Conservation (phyloP, 1,140 invertebrate species). For the Stegodyphus dumicola region DNA sequence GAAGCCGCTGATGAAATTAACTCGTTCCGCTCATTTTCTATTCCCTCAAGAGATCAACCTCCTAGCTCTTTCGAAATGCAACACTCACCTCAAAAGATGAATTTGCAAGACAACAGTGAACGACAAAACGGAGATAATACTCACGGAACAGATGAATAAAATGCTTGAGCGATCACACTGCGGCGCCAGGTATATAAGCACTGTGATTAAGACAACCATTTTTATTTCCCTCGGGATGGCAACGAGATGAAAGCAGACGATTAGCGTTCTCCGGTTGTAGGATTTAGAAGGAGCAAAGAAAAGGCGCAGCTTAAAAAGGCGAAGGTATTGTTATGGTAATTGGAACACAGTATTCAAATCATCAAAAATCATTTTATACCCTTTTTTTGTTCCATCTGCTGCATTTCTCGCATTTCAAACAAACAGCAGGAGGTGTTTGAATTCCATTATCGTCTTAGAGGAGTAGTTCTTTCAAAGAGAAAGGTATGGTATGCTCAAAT, state of each 20-base stretch:
- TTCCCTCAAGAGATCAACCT: not conserved
- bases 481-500: not conserved
- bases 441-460: not conserved
- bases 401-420: not conserved
- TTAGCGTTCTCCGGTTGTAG: conserved; percentile 13
- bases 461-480: not conserved
- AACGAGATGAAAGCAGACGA: conserved; percentile 38
- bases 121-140: not conserved
- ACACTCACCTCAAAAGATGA: not conserved
- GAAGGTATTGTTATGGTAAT: conserved; percentile 4
- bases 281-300: not conserved
- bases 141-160: conserved; percentile 3
- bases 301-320: not conserved
- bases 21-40: not conserved
- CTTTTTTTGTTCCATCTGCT: not conserved
- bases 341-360: not conserved
- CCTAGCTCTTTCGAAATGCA: not conserved
- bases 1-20: not conserved
- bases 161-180: conserved; percentile 10
- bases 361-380: conserved; percentile 11
- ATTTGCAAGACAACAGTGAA: not conserved
- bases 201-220: conserved; percentile 33
- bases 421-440: not conserved
- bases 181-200: conserved; percentile 28
- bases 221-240: conserved; percentile 48